Percentiles rank a stretch among this genome's conserved stretches.
Conservation (phyloP, 2,113 vertebrate genomes). For the Leptobrachium leishanense region DNA sequence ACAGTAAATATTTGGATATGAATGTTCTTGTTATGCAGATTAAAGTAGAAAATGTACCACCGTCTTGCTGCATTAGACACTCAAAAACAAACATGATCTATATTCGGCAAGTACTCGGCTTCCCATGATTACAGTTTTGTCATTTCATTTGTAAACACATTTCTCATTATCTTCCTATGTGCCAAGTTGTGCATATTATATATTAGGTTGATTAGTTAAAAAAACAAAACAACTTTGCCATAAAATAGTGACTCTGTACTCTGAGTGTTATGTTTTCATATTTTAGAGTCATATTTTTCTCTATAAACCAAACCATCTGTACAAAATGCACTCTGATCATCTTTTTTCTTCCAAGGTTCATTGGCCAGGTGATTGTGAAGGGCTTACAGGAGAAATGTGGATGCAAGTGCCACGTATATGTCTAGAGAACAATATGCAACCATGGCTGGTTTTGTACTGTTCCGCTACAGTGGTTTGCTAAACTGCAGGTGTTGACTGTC, state of each 20-base stretch:
- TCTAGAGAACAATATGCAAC: conserved; percentile 32
- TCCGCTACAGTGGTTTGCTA: conserved; percentile 42
- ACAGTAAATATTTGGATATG: conserved; percentile 26
- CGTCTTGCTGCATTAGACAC: conserved; percentile 5
- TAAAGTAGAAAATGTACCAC: conserved; percentile 31
- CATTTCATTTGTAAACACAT: conserved; percentile 47
- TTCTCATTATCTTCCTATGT: conserved; percentile 39
- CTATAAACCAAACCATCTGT: conserved; percentile 38
- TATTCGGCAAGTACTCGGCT: conserved; percentile 20
- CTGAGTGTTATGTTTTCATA: not conserved
- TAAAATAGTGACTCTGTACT: conserved; percentile 9
- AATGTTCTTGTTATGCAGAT: conserved; percentile 32
- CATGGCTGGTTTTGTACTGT: conserved; percentile 26
- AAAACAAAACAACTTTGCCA: conserved; percentile 1
- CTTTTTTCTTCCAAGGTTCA: conserved; percentile 25
- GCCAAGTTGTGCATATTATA: conserved; percentile 37
- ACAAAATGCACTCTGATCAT: conserved; percentile 14
- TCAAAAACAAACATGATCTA: conserved; percentile 45
- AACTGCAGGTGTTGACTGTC: conserved; percentile 46
- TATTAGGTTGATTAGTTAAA: conserved; percentile 1
- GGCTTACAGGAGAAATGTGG: conserved; percentile 2
- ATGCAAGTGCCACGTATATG: not conserved
- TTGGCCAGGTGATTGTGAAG: conserved; percentile 31
- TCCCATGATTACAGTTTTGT: conserved; percentile 45
- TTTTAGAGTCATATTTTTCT: conserved; percentile 6